Conservation (phyloP, 1,140 invertebrate genomes). For the Apis mellifera region Amel_HAv3.1 CM009941.2:8818001-8818500, state of each 20-base stretch:
- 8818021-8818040: background rate
- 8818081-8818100: background rate
- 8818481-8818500: slow-evolving; percentile 43
- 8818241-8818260: background rate
- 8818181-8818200: background rate
- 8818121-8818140: background rate
- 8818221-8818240: background rate
- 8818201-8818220: background rate
- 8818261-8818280: slow-evolving; percentile 15
- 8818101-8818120: background rate
- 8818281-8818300: background rate
- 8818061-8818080: slow-evolving; percentile 1
- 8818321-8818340: background rate
- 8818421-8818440: slow-evolving; percentile 32
- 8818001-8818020: background rate
- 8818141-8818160: slow-evolving; percentile 17
- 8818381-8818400: slow-evolving; percentile 34
- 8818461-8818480: slow-evolving; percentile 35
- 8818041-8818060: background rate
- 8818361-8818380: background rate
- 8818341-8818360: slow-evolving; percentile 7
- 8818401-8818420: slow-evolving; percentile 4
- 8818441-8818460: slow-evolving; percentile 14
- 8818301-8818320: background rate
- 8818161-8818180: background rate